Conservation (phyloP, 2,888 invertebrate species). For the Notodonta dromedarius region DNA sequence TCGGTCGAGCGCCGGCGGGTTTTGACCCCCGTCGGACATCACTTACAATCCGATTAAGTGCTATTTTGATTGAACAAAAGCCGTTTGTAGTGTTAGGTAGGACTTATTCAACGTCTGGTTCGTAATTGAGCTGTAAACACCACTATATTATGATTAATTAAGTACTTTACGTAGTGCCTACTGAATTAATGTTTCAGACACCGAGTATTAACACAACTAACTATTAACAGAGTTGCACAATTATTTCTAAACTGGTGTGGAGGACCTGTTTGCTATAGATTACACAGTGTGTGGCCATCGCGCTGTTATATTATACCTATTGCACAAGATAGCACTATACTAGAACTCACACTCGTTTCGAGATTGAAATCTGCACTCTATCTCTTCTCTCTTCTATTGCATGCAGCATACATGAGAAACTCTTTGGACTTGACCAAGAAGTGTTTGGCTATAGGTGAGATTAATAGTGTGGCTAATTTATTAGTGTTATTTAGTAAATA, state of each 20-base stretch:
- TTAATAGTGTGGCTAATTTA: constrained; percentile 26
- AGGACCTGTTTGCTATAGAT: background rate
- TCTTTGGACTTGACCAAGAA: constrained; percentile 92
- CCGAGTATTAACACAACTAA: background rate
- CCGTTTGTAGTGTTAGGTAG: background rate
- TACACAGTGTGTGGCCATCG: background rate
- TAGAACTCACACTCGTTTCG: constrained; percentile 13
- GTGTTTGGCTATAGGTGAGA: constrained; percentile 89
- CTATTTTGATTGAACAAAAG: constrained; percentile 1
- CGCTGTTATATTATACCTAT: background rate
- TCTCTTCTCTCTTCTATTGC: constrained; percentile 84
- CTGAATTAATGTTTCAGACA: background rate
- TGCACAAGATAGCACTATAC: constrained; percentile 1
- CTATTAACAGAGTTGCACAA: background rate
- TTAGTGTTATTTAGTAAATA: background rate
- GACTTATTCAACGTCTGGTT: constrained; percentile 2
- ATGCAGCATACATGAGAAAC: constrained; percentile 92
- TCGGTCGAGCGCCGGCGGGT: background rate
- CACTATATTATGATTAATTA: constrained; percentile 2
- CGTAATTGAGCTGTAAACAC: background rate
- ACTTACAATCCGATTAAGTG: background rate
- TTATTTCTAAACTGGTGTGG: background rate
- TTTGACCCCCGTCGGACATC: constrained; percentile 3
- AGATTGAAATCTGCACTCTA: constrained; percentile 71
- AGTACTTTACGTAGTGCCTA: background rate